Evolutionary conservation across 2,113 vertebrate species (phyloP).

Genomic region (Neofelis nebulosa): DNA sequence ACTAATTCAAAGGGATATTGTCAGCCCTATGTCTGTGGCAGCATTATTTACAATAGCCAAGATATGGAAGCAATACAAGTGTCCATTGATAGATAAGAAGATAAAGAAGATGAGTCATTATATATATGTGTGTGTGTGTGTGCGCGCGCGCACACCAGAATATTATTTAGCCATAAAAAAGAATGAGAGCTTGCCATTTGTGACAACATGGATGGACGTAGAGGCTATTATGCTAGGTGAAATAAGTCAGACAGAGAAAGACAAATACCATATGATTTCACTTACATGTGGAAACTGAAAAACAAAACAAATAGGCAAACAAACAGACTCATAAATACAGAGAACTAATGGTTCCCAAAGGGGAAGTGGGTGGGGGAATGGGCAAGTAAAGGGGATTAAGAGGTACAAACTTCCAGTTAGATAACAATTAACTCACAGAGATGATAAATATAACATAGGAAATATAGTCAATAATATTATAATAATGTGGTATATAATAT

Average conservation of each 20-base stretch:
- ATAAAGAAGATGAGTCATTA: neutral
- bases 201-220: neutral
- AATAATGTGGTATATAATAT: neutral
- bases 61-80: neutral
- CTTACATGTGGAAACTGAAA: neutral
- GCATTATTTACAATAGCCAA: neutral
- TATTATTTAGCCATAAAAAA: neutral
- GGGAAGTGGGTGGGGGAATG: neutral
- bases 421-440: neutral
- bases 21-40: neutral
- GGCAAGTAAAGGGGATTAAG: neutral
- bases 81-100: neutral
- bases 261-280: neutral
- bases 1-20: neutral
- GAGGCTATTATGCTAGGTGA: neutral
- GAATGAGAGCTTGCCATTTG: neutral
- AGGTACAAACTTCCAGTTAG: neutral
- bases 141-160: rapidly evolving
- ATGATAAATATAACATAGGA: neutral
- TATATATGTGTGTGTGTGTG: too few species aligned
- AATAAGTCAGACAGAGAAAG: neutral
- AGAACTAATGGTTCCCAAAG: neutral
- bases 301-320: neutral
- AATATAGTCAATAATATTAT: neutral
- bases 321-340: neutral